Conservation (phyloP, 2,113 vertebrate species). For the Protobothrops mucrosquamatus region DNA sequence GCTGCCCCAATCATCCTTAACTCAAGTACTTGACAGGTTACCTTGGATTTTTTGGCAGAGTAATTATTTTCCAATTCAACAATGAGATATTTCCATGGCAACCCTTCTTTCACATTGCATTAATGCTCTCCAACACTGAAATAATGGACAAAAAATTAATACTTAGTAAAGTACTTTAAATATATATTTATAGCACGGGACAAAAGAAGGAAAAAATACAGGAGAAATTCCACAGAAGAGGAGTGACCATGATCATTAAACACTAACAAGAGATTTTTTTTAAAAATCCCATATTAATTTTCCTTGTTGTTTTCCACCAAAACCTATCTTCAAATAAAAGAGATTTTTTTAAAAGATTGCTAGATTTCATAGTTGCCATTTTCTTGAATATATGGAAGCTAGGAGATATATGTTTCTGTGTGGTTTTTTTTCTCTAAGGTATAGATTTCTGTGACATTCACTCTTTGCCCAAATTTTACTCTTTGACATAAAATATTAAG, state of each 20-base stretch:
- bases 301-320: conserved; percentile 40
- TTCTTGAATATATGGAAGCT: conserved; percentile 39
- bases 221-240: conserved; percentile 26
- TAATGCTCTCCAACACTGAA: conserved; percentile 68
- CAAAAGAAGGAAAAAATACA: conserved; percentile 38
- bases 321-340: conserved; percentile 26
- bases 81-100: conserved; percentile 87
- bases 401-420: conserved; percentile 29
- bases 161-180: conserved; percentile 66
- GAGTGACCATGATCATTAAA: conserved; percentile 31
- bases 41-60: conserved; percentile 78
- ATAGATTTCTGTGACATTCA: neutral
- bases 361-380: neutral
- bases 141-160: conserved; percentile 68
- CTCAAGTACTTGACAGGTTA: conserved; percentile 80
- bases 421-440: neutral
- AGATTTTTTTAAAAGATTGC: neutral
- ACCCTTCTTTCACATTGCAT: conserved; percentile 72
- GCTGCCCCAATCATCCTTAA: conserved; percentile 76
- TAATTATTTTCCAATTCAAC: conserved; percentile 87
- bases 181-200: conserved; percentile 61
- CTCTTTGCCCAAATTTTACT: neutral
- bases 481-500: neutral
- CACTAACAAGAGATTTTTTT: conserved; percentile 42
- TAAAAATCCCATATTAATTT: conserved; percentile 48